phyloP scores from a whole-genome alignment of 2,888 invertebrate species.

The Diaphora mendica region DNA sequence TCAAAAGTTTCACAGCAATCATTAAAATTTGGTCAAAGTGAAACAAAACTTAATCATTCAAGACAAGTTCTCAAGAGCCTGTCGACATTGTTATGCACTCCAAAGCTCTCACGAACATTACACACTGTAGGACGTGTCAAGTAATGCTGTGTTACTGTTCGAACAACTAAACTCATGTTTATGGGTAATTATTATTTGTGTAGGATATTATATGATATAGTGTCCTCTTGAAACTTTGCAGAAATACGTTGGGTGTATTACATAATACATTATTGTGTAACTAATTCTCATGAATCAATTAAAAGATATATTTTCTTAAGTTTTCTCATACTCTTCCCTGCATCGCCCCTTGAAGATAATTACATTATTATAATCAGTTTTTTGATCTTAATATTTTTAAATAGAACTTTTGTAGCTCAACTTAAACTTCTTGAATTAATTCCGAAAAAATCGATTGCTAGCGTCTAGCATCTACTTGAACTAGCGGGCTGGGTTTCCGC shows the following conservation, averaged over 20 bases:
- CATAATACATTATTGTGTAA: background rate
- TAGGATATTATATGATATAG: background rate
- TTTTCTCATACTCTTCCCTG: too few species aligned
- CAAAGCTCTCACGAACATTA: constrained; percentile 17
- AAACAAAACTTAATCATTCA: constrained; percentile 1
- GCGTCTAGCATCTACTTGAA: too few species aligned
- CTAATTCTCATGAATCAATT: background rate
- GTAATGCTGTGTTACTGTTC: background rate
- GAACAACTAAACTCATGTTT: background rate
- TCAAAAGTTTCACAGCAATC: background rate
- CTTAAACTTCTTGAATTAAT: too few species aligned
- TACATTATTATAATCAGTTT: too few species aligned
- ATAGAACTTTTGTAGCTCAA: too few species aligned
- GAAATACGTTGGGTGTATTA: background rate
- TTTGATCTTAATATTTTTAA: too few species aligned
- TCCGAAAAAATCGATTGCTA: too few species aligned
- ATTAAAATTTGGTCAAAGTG: background rate
- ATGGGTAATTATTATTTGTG: constrained; percentile 1
- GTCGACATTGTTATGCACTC: constrained; percentile 17
- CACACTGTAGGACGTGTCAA: constrained; percentile 4
- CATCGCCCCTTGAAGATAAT: too few species aligned
- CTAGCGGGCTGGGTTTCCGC: too few species aligned
- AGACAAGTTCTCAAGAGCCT: constrained; percentile 1
- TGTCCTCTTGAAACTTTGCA: constrained; percentile 5
- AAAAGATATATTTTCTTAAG: too few species aligned